Conservation (phyloP, 2,888 invertebrate species). For the Phengaris arion region DNA sequence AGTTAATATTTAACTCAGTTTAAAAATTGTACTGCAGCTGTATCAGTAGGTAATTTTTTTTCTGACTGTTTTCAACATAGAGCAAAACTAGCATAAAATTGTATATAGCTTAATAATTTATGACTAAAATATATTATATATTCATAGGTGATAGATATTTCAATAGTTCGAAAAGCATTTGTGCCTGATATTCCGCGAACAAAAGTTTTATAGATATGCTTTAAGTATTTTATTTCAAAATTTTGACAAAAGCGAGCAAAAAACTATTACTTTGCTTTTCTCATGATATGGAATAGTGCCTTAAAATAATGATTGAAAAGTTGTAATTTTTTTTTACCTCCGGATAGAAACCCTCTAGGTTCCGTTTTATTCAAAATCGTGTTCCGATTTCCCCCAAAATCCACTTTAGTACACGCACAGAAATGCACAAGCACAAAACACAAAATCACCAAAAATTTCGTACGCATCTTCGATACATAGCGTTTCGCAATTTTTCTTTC, state of each 20-base stretch:
- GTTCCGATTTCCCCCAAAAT: slow-evolving; percentile 37
- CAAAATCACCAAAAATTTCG: slow-evolving; percentile 45
- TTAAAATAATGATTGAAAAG: neutral
- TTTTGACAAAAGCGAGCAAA: too few relatives aligned
- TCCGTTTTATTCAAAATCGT: slow-evolving; percentile 35
- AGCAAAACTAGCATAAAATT: too few relatives aligned
- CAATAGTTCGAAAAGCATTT: neutral
- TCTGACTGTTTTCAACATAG: too few relatives aligned
- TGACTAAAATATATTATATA: too few relatives aligned
- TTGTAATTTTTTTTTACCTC: slow-evolving; percentile 42
- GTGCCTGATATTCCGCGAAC: neutral
- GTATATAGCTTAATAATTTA: too few relatives aligned
- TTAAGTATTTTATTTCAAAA: neutral
- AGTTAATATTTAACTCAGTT: too few relatives aligned
- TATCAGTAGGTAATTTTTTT: too few relatives aligned
- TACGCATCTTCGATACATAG: slow-evolving; percentile 66
- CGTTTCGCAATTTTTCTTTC: slow-evolving; percentile 45
- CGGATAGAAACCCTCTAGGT: slow-evolving; percentile 54
- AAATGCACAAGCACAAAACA: slow-evolving; percentile 40
- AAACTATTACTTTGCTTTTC: too few relatives aligned
- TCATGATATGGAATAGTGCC: too few relatives aligned
- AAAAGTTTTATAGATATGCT: neutral
- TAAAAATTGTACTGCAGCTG: too few relatives aligned
- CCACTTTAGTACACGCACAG: slow-evolving; percentile 47
- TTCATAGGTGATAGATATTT: neutral